Evolutionary conservation across 1,140 invertebrate genomes (phyloP).

Genomic region (Gyrodactylus salaris): DNA sequence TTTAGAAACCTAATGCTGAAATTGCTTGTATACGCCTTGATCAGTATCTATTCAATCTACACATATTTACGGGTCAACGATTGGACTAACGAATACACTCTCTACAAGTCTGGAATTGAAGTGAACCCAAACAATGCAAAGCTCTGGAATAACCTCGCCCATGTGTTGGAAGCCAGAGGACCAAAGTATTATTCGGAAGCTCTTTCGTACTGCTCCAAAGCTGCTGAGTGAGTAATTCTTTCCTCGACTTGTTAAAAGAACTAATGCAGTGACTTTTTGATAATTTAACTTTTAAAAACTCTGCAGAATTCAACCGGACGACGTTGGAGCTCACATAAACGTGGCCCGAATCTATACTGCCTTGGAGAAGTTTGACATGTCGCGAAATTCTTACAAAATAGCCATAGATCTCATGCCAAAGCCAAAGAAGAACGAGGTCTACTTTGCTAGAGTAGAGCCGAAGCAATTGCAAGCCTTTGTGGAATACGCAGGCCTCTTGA

Average conservation of each 20-base stretch:
- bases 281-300: neutral
- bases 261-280: slow-evolving; percentile 5
- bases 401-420: slow-evolving; percentile 49
- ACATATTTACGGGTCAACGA: neutral
- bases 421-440: slow-evolving; percentile 12
- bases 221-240: slow-evolving; percentile 28
- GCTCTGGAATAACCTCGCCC: slow-evolving; percentile 77
- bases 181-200: slow-evolving; percentile 47
- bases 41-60: neutral
- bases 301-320: slow-evolving; percentile 50
- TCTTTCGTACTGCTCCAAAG: slow-evolving; percentile 54
- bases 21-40: neutral
- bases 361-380: slow-evolving; percentile 52
- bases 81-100: slow-evolving; percentile 44
- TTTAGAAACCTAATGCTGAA: neutral
- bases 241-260: slow-evolving; percentile 1
- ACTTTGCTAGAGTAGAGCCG: neutral
- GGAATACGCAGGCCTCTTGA: neutral
- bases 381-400: slow-evolving; percentile 54
- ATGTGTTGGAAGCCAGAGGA: slow-evolving; percentile 41
- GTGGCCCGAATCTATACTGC: slow-evolving; percentile 69
- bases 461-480: neutral
- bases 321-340: slow-evolving; percentile 80
- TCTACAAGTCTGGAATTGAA: slow-evolving; percentile 49
- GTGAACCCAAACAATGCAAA: slow-evolving; percentile 71